These are phyloP conservation scores for Erynnis tages DNA, from an alignment of 2,888 invertebrate species.

Conservation along the genomic window DNA sequence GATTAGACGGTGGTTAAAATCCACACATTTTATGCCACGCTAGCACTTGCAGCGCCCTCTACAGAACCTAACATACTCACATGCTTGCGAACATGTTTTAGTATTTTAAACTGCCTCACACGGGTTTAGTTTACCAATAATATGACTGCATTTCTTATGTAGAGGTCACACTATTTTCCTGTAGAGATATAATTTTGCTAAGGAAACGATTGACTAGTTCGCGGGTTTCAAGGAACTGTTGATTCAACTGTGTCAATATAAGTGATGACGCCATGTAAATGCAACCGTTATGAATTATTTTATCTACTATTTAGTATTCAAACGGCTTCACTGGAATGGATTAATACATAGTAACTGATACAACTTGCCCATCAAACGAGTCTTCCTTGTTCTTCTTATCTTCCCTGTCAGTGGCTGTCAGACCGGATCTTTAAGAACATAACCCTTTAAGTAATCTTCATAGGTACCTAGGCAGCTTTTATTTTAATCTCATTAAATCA, in stretches of 20 bases:
- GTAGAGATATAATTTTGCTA: not conserved
- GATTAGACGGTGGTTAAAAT: slow-evolving; percentile 29
- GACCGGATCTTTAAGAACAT: slow-evolving; percentile 25
- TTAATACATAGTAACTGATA: slow-evolving; percentile 17
- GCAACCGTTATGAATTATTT: slow-evolving; percentile 7
- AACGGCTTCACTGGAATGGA: slow-evolving; percentile 2
- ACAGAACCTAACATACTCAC: not conserved
- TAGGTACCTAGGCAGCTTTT: not conserved
- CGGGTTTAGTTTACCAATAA: not conserved
- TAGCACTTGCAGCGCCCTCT: slow-evolving; percentile 5
- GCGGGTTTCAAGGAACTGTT: slow-evolving; percentile 16
- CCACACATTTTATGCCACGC: slow-evolving; percentile 21
- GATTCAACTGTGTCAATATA: slow-evolving; percentile 22
- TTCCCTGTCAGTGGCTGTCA: slow-evolving; percentile 1
- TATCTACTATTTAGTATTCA: slow-evolving; percentile 7
- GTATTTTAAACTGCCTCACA: too few relatives aligned
- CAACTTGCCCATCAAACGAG: slow-evolving; percentile 17
- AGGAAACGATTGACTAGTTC: slow-evolving; percentile 15
- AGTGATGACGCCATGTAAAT: slow-evolving; percentile 17
- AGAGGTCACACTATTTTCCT: slow-evolving; percentile 4
- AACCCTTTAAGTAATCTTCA: not conserved
- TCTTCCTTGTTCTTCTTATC: slow-evolving; percentile 29
- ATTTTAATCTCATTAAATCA: not conserved
- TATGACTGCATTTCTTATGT: not conserved
- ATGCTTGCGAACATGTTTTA: too few relatives aligned